Base-by-base conservation (phyloP, 2,113 vertebrate genomes). In the Columbina picui region DNA sequence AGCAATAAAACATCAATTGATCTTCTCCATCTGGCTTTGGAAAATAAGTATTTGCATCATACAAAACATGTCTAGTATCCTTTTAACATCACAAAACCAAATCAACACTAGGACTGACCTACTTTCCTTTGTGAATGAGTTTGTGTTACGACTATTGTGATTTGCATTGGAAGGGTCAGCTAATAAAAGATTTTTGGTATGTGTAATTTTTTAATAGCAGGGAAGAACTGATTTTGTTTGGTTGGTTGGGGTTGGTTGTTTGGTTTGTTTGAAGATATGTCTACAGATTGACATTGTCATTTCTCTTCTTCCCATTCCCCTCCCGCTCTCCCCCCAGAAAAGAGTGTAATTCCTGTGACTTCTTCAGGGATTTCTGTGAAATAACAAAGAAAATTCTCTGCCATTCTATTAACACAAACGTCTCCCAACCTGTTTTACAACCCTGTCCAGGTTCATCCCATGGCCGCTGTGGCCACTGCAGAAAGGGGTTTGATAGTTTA, bases 381-480 rank as follows among this genome's bases (percentile, higher is more conserved):
- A 50, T 64, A 59, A 41, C n/a, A 56, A 77, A 23, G 32, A 20
- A 5, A 61, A 45, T 75, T 60, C 19, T 78, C 41, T 87, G 55
- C 41, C 3, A 1, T 38, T 49, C 53, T 61, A 3, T 84, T 90
- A 52, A 93, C 29, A 30, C 20, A n/a, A 27, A 6, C 63, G 23
- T 69, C 1, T 96, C 4, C 26, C 53, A 70, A 64, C 22, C 49
- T 85, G 2, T 71, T 74, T 34, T 50, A 9, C 36, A 36, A 41
- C 38, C 29, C 64, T 38, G 15, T 83, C 69, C 65, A 99, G 99
- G 99, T 99, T 32, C 99, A 99, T 80, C 99, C 99, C 7, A 99
- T 99, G 99, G 99, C 99, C 3, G 99, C 99, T 88, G 99, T 99
- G 71, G 99, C 99, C 36, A 99, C 99, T 78, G 99, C 99, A 26